These are phyloP conservation scores for Papilio dardanus DNA, from an alignment of 1,140 invertebrate species.

Conservation along the genomic window DNA sequence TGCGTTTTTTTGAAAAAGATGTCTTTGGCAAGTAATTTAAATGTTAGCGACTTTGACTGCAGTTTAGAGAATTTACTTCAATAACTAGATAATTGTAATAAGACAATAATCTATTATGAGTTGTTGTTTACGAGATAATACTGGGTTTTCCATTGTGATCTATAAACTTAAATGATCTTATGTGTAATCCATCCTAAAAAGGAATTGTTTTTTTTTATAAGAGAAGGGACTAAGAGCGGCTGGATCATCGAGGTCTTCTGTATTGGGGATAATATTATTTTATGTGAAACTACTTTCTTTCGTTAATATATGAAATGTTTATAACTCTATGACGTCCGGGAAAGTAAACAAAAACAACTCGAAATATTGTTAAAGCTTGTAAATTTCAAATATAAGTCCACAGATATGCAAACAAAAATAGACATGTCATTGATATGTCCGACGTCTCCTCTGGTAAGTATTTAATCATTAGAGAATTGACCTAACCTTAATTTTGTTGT, in stretches of 20 bases:
- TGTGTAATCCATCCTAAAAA: not conserved
- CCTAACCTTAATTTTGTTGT: constrained; percentile 66
- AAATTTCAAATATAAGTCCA: too few relatives aligned
- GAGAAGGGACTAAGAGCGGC: too few relatives aligned
- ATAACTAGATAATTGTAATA: not conserved
- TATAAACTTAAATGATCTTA: not conserved
- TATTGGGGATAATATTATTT: too few relatives aligned
- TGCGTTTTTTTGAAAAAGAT: not conserved
- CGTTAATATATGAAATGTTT: not conserved
- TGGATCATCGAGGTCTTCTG: too few relatives aligned
- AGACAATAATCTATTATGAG: not conserved
- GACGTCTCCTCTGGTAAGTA: constrained; percentile 2
- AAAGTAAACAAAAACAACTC: not conserved
- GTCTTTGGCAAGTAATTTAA: not conserved
- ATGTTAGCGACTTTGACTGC: not conserved
- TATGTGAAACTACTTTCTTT: too few relatives aligned
- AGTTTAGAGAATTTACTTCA: not conserved
- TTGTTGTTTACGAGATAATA: not conserved
- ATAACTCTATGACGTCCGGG: not conserved
- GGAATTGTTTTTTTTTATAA: not conserved
- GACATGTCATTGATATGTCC: not conserved
- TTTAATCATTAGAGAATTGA: constrained; percentile 56
- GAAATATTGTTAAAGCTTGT: not conserved
- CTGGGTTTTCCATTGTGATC: not conserved
- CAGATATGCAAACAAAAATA: not conserved